A percentile compares a stretch with the other conserved stretches of the same genome.
Evolutionary conservation across 2,797 vertebrate genomes (phyloP).

Genomic region (Petrocephalus schoutedeni): DNA sequence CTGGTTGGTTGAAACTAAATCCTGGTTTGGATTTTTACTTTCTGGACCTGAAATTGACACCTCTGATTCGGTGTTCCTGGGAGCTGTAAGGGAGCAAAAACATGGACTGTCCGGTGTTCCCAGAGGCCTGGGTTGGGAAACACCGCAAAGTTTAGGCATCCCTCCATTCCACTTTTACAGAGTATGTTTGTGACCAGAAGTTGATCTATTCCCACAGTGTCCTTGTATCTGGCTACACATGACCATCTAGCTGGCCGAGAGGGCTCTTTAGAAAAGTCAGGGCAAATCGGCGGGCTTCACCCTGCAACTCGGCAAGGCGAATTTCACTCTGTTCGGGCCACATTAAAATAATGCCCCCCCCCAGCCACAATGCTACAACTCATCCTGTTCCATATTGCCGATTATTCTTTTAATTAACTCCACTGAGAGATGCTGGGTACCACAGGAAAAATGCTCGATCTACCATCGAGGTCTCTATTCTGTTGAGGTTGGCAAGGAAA

Average conservation of each 20-base stretch:
- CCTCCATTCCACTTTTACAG: neutral
- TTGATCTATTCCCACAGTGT: neutral
- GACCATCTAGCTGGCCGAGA: neutral
- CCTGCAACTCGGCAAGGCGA: neutral
- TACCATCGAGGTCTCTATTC: neutral
- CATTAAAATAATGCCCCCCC: neutral
- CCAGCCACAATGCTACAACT: neutral
- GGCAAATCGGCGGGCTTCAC: neutral
- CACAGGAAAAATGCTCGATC: neutral
- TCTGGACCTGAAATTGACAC: too few relatives aligned
- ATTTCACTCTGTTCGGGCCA: neutral
- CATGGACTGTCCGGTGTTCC: too few relatives aligned
- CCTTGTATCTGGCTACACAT: neutral
- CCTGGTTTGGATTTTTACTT: too few relatives aligned
- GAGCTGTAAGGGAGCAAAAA: too few relatives aligned
- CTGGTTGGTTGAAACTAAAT: too few relatives aligned
- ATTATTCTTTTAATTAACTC: conserved; percentile 8
- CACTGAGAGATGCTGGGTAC: neutral
- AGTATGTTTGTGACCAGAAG: neutral
- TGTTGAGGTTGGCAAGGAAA: neutral
- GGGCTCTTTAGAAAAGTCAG: neutral
- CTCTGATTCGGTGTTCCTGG: too few relatives aligned
- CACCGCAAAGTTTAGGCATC: neutral
- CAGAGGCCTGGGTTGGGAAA: too few relatives aligned
- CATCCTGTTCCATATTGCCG: neutral